Percentiles rank a stretch among this genome's conserved stretches.
phyloP scores from a whole-genome alignment of 2,797 vertebrate species.

The Lagorchestes hirsutus region DNA sequence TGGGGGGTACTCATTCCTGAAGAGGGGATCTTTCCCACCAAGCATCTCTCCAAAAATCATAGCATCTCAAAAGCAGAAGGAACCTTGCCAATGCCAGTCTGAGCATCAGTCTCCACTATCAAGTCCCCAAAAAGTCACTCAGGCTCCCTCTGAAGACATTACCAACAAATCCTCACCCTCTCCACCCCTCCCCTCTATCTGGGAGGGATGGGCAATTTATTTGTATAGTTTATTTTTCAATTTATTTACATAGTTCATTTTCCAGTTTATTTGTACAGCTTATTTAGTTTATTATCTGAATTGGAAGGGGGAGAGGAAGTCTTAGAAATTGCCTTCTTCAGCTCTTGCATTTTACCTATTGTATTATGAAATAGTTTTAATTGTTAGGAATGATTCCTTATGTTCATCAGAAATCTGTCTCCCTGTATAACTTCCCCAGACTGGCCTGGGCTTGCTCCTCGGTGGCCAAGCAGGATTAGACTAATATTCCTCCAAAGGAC shows the following conservation, averaged over 20 bases:
- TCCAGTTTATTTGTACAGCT: background rate
- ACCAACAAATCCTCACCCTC: background rate
- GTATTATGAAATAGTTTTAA: background rate
- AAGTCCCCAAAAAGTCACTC: background rate
- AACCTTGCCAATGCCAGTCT: background rate
- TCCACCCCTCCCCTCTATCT: background rate
- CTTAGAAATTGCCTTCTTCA: background rate
- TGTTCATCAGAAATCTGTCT: background rate
- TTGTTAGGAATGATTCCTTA: background rate
- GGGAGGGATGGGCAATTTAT: background rate
- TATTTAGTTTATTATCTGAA: background rate
- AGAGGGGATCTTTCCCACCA: background rate
- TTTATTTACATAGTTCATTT: background rate
- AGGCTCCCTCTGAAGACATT: background rate
- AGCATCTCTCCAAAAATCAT: background rate
- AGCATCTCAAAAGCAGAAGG: background rate
- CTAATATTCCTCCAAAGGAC: background rate
- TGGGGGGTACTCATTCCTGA: background rate
- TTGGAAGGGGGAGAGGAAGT: background rate
- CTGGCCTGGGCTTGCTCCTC: background rate
- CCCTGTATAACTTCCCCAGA: background rate
- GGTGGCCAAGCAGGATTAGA: background rate
- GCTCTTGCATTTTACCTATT: background rate
- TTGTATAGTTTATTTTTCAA: background rate
- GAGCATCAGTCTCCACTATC: background rate